These are phyloP conservation scores for Limnodromus scolopaceus DNA, from an alignment of 2,797 vertebrate species.

Conservation along the genomic window DNA sequence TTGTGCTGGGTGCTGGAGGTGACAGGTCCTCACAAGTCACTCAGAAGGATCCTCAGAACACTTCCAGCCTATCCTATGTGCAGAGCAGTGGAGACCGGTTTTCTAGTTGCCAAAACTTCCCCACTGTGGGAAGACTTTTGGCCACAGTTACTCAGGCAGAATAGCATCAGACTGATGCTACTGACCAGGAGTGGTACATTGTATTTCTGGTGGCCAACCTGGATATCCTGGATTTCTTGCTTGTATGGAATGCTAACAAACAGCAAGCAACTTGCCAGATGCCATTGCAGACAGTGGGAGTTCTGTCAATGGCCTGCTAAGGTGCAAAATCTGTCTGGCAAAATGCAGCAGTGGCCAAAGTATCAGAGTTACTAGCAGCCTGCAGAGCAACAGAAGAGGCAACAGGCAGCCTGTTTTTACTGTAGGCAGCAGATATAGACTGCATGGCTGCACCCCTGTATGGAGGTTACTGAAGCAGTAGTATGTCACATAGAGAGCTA, in stretches of 20 bases:
- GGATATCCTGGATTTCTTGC: not conserved
- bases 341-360: not conserved
- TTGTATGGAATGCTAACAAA: accelerated
- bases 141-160: not conserved
- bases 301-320: not conserved
- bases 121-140: not conserved
- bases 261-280: not conserved
- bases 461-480: not conserved
- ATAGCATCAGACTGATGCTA: not conserved
- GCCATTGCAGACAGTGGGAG: not conserved
- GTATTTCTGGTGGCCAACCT: not conserved
- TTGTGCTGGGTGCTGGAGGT: not conserved
- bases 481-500: not conserved
- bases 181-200: accelerated
- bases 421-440: not conserved
- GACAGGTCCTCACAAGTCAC: not conserved
- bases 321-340: not conserved
- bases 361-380: not conserved
- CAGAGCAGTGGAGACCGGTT: not conserved
- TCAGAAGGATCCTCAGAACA: not conserved
- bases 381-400: not conserved
- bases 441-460: not conserved
- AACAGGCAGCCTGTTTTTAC: not conserved
- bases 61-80: not conserved
- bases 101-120: not conserved